Conservation (phyloP, 2,888 invertebrate species). For the Lamellibrachia columna region DNA sequence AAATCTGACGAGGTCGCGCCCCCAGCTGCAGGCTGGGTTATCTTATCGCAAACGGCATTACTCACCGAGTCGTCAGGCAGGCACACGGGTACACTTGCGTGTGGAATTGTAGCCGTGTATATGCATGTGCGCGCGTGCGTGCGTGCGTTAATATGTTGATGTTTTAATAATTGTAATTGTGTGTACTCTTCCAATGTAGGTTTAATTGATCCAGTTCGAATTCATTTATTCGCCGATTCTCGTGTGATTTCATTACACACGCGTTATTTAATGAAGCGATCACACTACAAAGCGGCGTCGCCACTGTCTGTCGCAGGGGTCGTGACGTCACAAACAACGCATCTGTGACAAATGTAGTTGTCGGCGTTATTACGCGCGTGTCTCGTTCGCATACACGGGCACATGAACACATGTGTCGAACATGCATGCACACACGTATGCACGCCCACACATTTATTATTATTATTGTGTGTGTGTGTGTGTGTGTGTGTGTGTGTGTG, state of each 20-base stretch:
- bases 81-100: neutral
- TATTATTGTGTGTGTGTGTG: neutral
- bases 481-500: too few species aligned
- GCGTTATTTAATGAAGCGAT: neutral
- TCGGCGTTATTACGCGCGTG: neutral
- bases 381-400: neutral
- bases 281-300: neutral
- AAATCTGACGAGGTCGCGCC: constrained; percentile 5
- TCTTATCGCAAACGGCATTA: constrained; percentile 3
- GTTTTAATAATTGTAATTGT: neutral
- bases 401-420: neutral
- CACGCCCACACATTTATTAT: neutral
- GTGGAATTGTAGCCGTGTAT: neutral
- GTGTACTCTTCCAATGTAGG: neutral
- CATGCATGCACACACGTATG: neutral
- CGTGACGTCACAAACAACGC: neutral
- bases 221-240: neutral
- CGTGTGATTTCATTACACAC: neutral
- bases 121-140: neutral
- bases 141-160: neutral
- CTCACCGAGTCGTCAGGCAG: neutral
- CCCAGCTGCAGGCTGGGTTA: neutral
- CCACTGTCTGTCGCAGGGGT: neutral
- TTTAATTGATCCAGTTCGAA: neutral
- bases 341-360: neutral